Percentiles rank a stretch among this genome's conserved stretches.
phyloP scores from a whole-genome alignment of 2,888 invertebrate species.

The Acanthopleura granulata region DNA sequence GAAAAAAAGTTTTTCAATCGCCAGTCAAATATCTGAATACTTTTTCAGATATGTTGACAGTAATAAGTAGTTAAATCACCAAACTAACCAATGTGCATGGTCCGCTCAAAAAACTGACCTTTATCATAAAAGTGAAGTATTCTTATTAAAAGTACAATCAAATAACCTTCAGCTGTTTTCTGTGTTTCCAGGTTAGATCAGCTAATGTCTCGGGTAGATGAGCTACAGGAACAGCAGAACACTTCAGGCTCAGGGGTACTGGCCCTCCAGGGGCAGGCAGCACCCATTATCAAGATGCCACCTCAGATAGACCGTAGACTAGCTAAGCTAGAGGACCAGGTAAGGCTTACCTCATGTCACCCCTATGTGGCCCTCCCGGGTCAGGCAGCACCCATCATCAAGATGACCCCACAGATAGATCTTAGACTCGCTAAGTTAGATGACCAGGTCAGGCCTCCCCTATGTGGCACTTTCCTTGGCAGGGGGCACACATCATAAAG shows the following conservation, averaged over 20 bases:
- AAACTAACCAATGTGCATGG: no score
- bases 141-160: no score
- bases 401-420: conserved; percentile 47
- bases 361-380: not conserved
- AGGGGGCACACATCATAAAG: no score
- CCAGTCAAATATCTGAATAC: no score
- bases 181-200: conserved; percentile 39
- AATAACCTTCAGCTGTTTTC: no score
- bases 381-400: conserved; percentile 13
- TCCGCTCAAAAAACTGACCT: no score
- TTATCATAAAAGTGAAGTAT: conserved; percentile 5
- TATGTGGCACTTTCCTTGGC: no score
- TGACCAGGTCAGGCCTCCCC: conserved; percentile 49
- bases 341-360: conserved; percentile 23
- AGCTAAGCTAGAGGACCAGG: conserved; percentile 54
- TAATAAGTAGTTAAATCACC: not conserved
- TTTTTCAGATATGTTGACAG: no score
- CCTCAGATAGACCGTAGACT: conserved; percentile 50
- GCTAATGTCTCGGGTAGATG: conserved; percentile 40
- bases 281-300: conserved; percentile 34
- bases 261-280: not conserved
- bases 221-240: conserved; percentile 31
- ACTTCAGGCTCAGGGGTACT: not conserved
- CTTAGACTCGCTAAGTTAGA: conserved; percentile 50
- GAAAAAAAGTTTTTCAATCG: no score